Conservation (phyloP, 2,888 invertebrate species). For the Biston stratarius region DNA sequence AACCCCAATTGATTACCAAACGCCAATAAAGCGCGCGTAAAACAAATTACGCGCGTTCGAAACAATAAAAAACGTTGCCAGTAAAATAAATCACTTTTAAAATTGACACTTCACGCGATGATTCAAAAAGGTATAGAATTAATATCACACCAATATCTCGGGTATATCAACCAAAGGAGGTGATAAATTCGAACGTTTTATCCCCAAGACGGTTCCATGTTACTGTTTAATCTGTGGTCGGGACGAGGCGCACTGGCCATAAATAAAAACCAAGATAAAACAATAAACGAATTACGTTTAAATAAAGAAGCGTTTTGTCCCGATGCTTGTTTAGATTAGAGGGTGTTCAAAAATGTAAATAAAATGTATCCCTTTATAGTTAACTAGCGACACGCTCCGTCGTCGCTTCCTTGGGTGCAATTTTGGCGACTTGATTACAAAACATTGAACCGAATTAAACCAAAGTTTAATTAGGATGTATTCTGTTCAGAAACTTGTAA, state of each 20-base stretch:
- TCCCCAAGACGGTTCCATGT: slow-evolving; percentile 47
- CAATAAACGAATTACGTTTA: slow-evolving; percentile 85
- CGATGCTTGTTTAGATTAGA: slow-evolving; percentile 72
- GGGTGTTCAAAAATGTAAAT: slow-evolving; percentile 53
- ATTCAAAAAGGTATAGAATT: slow-evolving; percentile 70
- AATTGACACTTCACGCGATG: slow-evolving; percentile 82
- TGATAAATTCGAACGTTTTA: slow-evolving; percentile 83
- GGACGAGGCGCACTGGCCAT: slow-evolving; percentile 65
- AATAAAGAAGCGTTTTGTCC: slow-evolving; percentile 84
- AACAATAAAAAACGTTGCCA: slow-evolving; percentile 54
- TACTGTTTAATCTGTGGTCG: slow-evolving; percentile 18
- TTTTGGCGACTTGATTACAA: too few species aligned
- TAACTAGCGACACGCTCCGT: neutral
- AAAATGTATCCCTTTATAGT: neutral
- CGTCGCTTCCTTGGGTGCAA: too few species aligned
- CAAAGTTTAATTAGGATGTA: too few species aligned
- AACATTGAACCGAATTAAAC: too few species aligned
- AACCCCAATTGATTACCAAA: slow-evolving; percentile 32
- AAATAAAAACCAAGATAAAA: slow-evolving; percentile 84
- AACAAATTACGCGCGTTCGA: slow-evolving; percentile 43
- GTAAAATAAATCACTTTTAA: slow-evolving; percentile 76
- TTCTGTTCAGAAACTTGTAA: too few species aligned
- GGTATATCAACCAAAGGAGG: slow-evolving; percentile 76
- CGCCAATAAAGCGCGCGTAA: slow-evolving; percentile 32
- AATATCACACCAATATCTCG: slow-evolving; percentile 77